These are phyloP conservation scores for zebrafish (Danio rerio) DNA, from an alignment of 2,113 vertebrate species.

Conservation along the genomic window GRCz12tu NC_133197.1:27349001-27349500, in stretches of 20 bases:
- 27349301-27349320: too few species aligned
- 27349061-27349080: constrained; percentile 37
- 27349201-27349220: not conserved
- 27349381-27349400: not conserved
- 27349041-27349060: constrained; percentile 2
- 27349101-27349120: constrained; percentile 40
- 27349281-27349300: too few species aligned
- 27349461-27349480: not conserved
- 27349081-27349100: constrained; percentile 53
- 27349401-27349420: not conserved
- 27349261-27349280: too few species aligned
- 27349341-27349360: too few species aligned
- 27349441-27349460: not conserved
- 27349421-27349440: not conserved
- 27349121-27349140: not conserved
- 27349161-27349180: not conserved
- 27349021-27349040: constrained; percentile 50
- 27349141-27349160: not conserved
- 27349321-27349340: too few species aligned
- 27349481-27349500: too few species aligned
- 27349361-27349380: too few species aligned
- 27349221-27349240: not conserved
- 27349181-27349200: not conserved
- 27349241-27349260: too few species aligned
- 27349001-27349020: not conserved